Evolutionary conservation across 2,888 invertebrate genomes (phyloP), one percentile per base, ranked within the genome.

Genomic region (Drosophila formosana): DNA sequence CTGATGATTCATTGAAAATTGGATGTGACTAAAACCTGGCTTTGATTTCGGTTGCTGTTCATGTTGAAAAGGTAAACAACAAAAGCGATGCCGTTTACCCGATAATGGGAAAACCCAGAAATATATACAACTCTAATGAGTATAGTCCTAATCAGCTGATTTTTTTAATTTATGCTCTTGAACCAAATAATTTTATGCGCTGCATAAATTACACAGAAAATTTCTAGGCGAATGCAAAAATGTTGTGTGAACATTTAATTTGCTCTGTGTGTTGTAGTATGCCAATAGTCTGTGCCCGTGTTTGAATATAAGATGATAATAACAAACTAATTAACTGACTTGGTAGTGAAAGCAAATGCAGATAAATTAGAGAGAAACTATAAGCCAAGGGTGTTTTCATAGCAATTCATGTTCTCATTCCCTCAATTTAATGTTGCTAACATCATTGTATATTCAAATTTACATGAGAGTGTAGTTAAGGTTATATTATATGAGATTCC

Each of bases 1-100:
- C 45, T 23, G 60, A 80, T 85, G 88, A 88, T 55, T 82, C 83
- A 88, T 55, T 64, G 50, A 13, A 13, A 8, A 26, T n/a, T 39
- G 45, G 53, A 41, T 18, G 23, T 70, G 72, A 66, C 61, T 85
- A 67, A 66, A 72, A 50, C 30, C 63, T 39, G 62, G 13, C 26
- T 68, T 65, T 77, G 61, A 28, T 61, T 45, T 67, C 32, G 41
- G 25, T 26, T 47, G 18, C 47, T 13, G 34, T 45, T 45, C 34
- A 34, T 7, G 39, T 49, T 28, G 9, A 41, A 45, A 13, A 43
- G 28, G 23, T 34, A 70, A 71, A 75, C 55, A 69, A 69, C 25
- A 56, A 9, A 49, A 23, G 43, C 7, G 75, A 47, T 32, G 34
- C 11, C 41, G 39, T 50, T 64, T 43, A 13, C 46, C 9, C 25